These are phyloP conservation scores for Dioctria rufipes DNA, from an alignment of 2,888 invertebrate genomes.

Conservation along the genomic window DNA sequence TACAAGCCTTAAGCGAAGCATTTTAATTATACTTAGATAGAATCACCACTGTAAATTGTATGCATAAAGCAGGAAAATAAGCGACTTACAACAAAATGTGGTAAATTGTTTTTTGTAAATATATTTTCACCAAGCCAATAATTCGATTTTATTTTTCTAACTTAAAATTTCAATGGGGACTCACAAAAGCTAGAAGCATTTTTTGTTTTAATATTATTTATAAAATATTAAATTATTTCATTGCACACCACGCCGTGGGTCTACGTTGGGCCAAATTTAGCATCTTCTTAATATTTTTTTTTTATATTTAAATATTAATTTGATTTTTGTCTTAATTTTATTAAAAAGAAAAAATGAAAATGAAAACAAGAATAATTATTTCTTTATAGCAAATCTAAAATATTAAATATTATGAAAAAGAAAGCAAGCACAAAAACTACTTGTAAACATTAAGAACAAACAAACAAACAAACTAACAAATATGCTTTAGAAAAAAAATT, in stretches of 20 bases:
- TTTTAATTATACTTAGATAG: slow-evolving; percentile 26
- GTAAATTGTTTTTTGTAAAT: neutral
- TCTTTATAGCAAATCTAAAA: slow-evolving; percentile 9
- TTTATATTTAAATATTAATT: neutral
- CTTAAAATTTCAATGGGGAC: slow-evolving; percentile 19
- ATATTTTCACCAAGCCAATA: slow-evolving; percentile 20
- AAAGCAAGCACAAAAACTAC: slow-evolving; percentile 34
- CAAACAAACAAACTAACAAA: neutral
- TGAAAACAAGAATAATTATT: neutral
- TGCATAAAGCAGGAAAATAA: slow-evolving; percentile 33
- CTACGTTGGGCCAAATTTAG: slow-evolving; percentile 62
- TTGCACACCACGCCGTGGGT: slow-evolving; percentile 62
- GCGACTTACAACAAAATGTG: slow-evolving; percentile 44
- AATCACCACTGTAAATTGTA: slow-evolving; percentile 58
- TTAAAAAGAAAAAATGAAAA: no score
- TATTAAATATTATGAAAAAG: slow-evolving; percentile 22
- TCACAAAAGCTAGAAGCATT: slow-evolving; percentile 50
- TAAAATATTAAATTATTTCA: no score
- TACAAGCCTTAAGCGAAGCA: slow-evolving; percentile 51
- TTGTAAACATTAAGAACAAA: slow-evolving; percentile 20
- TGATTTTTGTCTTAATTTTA: no score
- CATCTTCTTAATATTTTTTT: slow-evolving; percentile 30
- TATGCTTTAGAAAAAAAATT: no score
- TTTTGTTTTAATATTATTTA: no score
- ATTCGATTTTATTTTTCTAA: neutral